These are phyloP conservation scores for Temnothorax rugatulus DNA, from an alignment of 2,888 invertebrate species.

Conservation along the genomic window DNA sequence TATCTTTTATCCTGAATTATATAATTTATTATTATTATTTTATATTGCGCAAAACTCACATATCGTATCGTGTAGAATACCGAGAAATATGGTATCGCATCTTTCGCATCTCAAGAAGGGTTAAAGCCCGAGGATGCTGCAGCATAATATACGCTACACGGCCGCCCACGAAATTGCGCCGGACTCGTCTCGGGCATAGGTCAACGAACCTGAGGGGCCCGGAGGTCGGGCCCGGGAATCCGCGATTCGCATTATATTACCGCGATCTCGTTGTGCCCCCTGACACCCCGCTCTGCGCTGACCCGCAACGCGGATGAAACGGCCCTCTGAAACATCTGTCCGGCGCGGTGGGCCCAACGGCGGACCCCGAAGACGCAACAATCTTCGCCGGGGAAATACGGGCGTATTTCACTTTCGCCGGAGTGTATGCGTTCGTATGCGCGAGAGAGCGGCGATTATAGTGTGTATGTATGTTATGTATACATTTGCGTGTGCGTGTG, in stretches of 20 bases:
- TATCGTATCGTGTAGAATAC: neutral
- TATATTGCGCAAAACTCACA: neutral
- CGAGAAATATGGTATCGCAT: neutral
- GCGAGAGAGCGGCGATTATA: slow-evolving; percentile 33
- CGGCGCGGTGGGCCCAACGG: slow-evolving; percentile 30
- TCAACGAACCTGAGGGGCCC: slow-evolving; percentile 60
- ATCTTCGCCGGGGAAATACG: slow-evolving; percentile 42
- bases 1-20: neutral
- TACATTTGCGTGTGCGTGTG: neutral
- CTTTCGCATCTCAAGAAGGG: slow-evolving; percentile 12
- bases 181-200: slow-evolving; percentile 47
- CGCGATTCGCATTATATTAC: slow-evolving; percentile 56
- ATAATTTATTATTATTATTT: neutral
- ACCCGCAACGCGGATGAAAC: slow-evolving; percentile 41
- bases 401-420: slow-evolving; percentile 49
- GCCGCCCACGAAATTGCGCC: slow-evolving; percentile 52
- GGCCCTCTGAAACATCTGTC: slow-evolving; percentile 66
- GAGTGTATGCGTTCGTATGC: neutral
- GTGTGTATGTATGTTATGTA: slow-evolving; percentile 11
- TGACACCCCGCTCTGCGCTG: slow-evolving; percentile 20
- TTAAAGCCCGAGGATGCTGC: slow-evolving; percentile 41
- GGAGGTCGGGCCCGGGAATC: slow-evolving; percentile 41
- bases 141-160: slow-evolving; percentile 16
- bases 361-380: slow-evolving; percentile 55
- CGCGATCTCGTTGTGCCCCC: slow-evolving; percentile 60